phyloP scores from a whole-genome alignment of 2,888 invertebrate genomes.

The Trissonchulus latispiculum region DNA sequence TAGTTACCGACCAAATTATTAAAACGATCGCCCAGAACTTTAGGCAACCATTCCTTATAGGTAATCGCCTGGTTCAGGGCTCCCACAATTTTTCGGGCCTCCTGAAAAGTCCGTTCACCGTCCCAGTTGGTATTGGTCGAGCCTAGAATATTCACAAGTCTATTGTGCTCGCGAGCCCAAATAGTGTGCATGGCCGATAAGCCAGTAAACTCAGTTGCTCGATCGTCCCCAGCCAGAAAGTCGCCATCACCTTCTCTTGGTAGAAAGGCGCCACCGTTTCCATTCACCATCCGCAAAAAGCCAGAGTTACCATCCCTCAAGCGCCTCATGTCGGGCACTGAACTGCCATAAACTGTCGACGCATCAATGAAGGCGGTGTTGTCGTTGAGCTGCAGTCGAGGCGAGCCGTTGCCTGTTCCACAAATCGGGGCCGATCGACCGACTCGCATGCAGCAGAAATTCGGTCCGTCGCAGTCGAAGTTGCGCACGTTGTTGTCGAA shows the following conservation, averaged over 20 bases:
- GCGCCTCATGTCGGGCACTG: conserved; percentile 8
- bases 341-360: conserved; percentile 18
- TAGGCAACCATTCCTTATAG: conserved; percentile 79
- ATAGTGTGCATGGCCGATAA: conserved; percentile 52
- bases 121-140: conserved; percentile 79
- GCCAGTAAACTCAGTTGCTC: conserved; percentile 39
- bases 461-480: conserved; percentile 2
- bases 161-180: conserved; percentile 82
- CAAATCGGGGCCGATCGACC: conserved; percentile 1
- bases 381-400: conserved; percentile 15
- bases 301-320: conserved; percentile 12
- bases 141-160: conserved; percentile 65
- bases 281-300: background rate
- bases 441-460: background rate
- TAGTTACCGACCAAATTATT: conserved; percentile 66
- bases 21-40: conserved; percentile 64
- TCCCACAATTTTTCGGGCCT: conserved; percentile 63
- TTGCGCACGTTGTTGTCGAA: background rate
- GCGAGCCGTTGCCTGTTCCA: background rate
- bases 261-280: conserved; percentile 11
- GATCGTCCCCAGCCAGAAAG: conserved; percentile 40
- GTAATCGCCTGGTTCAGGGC: conserved; percentile 65
- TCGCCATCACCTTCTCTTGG: conserved; percentile 17
- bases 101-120: conserved; percentile 65
- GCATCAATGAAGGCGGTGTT: conserved; percentile 20